Base-by-base conservation (phyloP, 1,140 invertebrate species). In the Solenopsis invicta region DNA sequence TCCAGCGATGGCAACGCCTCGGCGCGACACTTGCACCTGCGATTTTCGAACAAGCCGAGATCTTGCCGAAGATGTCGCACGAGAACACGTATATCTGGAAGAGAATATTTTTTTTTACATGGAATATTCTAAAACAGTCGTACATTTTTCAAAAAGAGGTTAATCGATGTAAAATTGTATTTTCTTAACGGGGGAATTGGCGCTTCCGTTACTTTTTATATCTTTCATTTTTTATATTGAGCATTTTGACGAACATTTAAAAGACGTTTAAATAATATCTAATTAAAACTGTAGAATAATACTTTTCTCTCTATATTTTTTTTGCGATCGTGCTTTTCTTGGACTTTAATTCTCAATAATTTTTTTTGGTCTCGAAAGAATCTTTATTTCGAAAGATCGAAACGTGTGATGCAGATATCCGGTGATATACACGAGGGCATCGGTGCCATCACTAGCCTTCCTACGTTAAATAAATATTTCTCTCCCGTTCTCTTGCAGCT, bases 401-500 rank as follows among this genome's bases (percentile, higher is more conserved):
- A 54, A 48, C 24, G 18, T 21, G 50, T 56, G n/a, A 80, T 10
- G 34, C 62, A 24, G 48, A 24, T 64, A 62, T 78, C 61, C 41
- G 41, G 41, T 45, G 37, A 4, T n/a, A 21, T 45, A 21, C 75
- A 37, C 75, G 77, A 56, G 80, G 24, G 67, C 72, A 74, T 86
- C 84, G 41, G 45, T 67, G 84, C 74, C 84, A 80, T 86, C 84
- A 24, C 84, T 66, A 86, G 84, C 18, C 34, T 77, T n/a, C 62
- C 61, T 18, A 52, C 54, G 56, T 29, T 50, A 81, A 81, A 86
- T 86, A 80, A 86, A 86, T 81, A 86, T 81, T 81, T 86, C 80
- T 34, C 69, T 84, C 80, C 72, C 80, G 41, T 41, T 59, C 62
- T 54, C 62, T 54, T 52, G 62, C n/a, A 37, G 48, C 34, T 37